Evolutionary conservation across 2,113 vertebrate species (phyloP).

Genomic region (Oenanthe oenanthe): DNA sequence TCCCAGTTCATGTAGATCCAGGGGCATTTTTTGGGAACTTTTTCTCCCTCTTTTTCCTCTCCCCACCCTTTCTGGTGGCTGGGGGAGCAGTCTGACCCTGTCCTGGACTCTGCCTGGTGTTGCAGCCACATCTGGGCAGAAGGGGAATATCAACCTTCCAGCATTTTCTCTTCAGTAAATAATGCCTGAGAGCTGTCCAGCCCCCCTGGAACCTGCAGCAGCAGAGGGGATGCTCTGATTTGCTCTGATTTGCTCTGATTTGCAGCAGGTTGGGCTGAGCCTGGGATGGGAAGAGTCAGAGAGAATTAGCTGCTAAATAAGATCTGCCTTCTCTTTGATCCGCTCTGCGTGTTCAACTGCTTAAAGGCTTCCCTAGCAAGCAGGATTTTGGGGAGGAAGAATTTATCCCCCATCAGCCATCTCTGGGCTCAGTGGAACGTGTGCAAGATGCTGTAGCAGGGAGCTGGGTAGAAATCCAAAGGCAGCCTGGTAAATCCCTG

Average conservation of each 20-base stretch:
- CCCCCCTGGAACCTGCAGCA: not conserved
- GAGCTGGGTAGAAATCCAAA: not conserved
- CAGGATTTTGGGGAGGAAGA: slow-evolving; percentile 24
- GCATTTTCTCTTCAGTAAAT: not conserved
- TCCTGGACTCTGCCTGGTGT: fast-evolving
- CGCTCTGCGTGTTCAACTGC: slow-evolving; percentile 2
- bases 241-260: slow-evolving; percentile 27
- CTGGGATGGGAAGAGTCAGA: slow-evolving; percentile 38
- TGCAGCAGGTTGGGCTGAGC: not conserved
- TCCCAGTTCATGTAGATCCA: not conserved
- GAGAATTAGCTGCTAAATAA: slow-evolving; percentile 62
- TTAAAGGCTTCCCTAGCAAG: slow-evolving; percentile 54
- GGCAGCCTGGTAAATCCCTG: slow-evolving; percentile 33
- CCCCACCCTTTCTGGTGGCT: not conserved
- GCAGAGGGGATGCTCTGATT: not conserved
- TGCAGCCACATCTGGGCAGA: not conserved
- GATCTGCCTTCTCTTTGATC: slow-evolving; percentile 47
- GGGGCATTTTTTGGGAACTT: not conserved
- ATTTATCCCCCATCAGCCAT: not conserved
- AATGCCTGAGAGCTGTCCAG: not conserved
- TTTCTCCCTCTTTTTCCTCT: not conserved
- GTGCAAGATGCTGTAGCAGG: not conserved
- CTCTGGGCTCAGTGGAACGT: not conserved
- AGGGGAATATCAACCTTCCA: not conserved
- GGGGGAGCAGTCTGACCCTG: not conserved